Percentiles rank a stretch among this genome's conserved stretches.
Evolutionary conservation across 2,888 invertebrate genomes (phyloP).

Genomic region (Melanophora roralis): DNA sequence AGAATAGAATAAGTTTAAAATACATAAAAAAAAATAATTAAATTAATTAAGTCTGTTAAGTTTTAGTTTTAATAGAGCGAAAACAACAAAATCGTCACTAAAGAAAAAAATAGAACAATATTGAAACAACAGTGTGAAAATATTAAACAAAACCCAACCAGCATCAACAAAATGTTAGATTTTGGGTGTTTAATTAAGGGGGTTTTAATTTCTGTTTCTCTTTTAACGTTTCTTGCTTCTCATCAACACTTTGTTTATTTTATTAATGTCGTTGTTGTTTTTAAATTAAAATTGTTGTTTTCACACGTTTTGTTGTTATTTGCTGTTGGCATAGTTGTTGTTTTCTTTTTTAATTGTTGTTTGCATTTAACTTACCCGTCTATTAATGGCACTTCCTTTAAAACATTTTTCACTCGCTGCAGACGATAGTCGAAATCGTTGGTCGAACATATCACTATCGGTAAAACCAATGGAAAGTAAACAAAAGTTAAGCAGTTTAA

Average conservation of each 20-base stretch:
- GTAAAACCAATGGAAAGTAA: slow-evolving; percentile 75
- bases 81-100: background rate
- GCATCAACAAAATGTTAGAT: slow-evolving; percentile 24
- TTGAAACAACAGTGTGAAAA: too few relatives aligned
- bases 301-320: slow-evolving; percentile 32
- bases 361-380: slow-evolving; percentile 78
- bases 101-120: background rate
- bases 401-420: slow-evolving; percentile 79
- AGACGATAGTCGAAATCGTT: slow-evolving; percentile 80
- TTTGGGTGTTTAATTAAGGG: slow-evolving; percentile 53
- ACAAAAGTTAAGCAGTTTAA: slow-evolving; percentile 77
- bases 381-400: slow-evolving; percentile 81
- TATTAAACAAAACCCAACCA: slow-evolving; percentile 17
- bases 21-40: too few relatives aligned
- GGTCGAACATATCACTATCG: slow-evolving; percentile 74
- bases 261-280: background rate
- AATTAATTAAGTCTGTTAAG: slow-evolving; percentile 34
- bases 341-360: background rate
- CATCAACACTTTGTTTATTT: background rate
- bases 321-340: background rate
- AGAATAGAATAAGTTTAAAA: too few relatives aligned
- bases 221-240: background rate
- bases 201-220: slow-evolving; percentile 33
- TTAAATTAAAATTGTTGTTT: slow-evolving; percentile 21
- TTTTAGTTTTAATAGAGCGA: slow-evolving; percentile 20